A percentile compares a stretch with the other conserved stretches of the same genome.
Evolutionary conservation across 1,140 invertebrate species (phyloP).

Genomic region (Tribolium madens): DNA sequence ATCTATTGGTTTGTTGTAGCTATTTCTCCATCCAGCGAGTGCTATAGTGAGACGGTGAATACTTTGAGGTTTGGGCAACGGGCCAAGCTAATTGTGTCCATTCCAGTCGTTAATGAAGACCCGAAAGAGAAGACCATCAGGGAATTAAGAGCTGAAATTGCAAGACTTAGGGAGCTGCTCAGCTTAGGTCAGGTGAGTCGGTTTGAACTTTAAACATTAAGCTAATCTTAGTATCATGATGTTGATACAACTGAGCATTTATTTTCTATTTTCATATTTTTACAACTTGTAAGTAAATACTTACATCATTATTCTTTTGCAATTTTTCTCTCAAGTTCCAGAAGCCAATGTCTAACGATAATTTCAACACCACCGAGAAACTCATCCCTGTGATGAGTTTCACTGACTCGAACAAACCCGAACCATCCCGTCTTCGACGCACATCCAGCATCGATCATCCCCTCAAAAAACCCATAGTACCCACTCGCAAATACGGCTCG

Average conservation of each 20-base stretch:
- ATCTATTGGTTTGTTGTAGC: constrained; percentile 68
- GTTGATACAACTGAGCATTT: too few relatives aligned
- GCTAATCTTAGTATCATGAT: too few relatives aligned
- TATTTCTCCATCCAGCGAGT: constrained; percentile 75
- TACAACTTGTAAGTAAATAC: too few relatives aligned
- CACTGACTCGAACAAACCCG: constrained; percentile 44
- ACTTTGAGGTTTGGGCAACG: constrained; percentile 78
- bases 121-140: constrained; percentile 70
- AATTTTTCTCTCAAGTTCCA: constrained; percentile 1
- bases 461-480: not conserved
- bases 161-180: constrained; percentile 62
- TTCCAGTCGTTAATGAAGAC: constrained; percentile 76
- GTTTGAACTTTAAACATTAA: too few relatives aligned
- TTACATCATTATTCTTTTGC: not conserved
- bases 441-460: constrained; percentile 25
- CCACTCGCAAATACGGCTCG: constrained; percentile 20
- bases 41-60: constrained; percentile 79
- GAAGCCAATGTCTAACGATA: constrained; percentile 16
- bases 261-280: too few relatives aligned
- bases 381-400: constrained; percentile 61
- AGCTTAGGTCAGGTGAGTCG: constrained; percentile 10
- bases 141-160: constrained; percentile 72
- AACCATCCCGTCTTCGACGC: not conserved
- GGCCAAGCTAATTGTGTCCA: constrained; percentile 77
- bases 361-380: constrained; percentile 52